Percentiles rank a stretch among this genome's conserved stretches.
These are phyloP conservation scores for Eptatretus atami DNA, from an alignment of 2,797 vertebrate genomes.

Conservation along the genomic window DNA sequence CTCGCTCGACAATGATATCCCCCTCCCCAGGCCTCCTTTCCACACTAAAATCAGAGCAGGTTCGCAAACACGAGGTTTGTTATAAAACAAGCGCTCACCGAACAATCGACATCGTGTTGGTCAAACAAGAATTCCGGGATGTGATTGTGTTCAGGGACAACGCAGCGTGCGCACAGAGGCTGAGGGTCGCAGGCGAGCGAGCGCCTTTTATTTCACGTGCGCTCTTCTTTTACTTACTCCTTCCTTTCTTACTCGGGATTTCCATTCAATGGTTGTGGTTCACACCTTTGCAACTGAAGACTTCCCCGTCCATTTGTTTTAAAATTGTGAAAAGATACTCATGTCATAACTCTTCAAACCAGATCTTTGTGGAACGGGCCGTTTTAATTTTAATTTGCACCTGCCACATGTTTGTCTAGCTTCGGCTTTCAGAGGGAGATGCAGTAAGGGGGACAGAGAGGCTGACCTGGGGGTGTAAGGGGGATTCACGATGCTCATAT, in stretches of 20 bases:
- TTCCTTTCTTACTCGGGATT: no score
- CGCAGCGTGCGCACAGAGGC: no score
- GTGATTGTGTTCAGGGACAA: neutral
- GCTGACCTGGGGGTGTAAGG: neutral
- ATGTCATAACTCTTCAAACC: constrained; percentile 96
- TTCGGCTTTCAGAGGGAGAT: neutral
- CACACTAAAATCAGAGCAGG: neutral
- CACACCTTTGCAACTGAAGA: neutral
- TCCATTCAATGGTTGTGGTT: neutral
- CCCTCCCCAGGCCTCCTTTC: no score
- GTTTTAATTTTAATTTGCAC: constrained; percentile 99
- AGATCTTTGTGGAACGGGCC: constrained; percentile 42
- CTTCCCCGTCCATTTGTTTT: neutral
- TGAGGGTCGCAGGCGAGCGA: no score
- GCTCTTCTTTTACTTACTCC: no score
- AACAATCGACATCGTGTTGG: constrained; percentile 4
- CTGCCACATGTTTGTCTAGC: constrained; percentile 99
- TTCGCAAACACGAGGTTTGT: constrained; percentile 5
- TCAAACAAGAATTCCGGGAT: neutral
- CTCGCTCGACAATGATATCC: no score
- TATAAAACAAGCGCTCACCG: constrained; percentile 5
- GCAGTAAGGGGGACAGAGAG: neutral
- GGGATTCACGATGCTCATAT: neutral
- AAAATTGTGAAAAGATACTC: neutral
- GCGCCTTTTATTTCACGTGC: no score